These are phyloP conservation scores for Alectoris magna DNA, from an alignment of 2,797 vertebrate genomes.

Conservation along the genomic window DNA sequence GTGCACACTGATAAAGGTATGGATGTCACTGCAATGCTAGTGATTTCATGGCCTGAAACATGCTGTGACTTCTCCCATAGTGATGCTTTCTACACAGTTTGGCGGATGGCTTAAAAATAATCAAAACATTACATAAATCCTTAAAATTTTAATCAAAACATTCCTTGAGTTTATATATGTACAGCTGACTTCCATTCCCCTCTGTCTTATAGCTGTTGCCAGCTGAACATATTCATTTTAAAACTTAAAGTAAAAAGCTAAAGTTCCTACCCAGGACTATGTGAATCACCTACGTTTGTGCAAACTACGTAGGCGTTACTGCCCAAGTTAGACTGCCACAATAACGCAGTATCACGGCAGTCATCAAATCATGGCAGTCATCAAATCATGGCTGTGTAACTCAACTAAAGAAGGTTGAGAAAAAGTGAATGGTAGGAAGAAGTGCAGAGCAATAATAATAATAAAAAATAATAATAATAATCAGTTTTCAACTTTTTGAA, in stretches of 20 bases:
- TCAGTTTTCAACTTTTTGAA: neutral
- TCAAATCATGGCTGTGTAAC: neutral
- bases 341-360: fast-evolving
- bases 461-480: too few species aligned
- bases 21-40: neutral
- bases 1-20: neutral
- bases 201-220: neutral
- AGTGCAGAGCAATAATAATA: neutral
- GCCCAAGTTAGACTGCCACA: fast-evolving
- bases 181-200: neutral
- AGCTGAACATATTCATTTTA: neutral
- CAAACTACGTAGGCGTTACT: neutral
- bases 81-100: neutral
- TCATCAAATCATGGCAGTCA: neutral
- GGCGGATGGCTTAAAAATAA: neutral
- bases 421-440: neutral
- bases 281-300: neutral
- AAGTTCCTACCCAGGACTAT: neutral
- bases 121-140: neutral
- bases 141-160: neutral
- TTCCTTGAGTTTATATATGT: neutral
- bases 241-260: neutral
- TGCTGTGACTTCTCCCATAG: neutral
- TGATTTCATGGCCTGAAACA: neutral
- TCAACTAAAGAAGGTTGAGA: neutral